These are phyloP conservation scores for Aphrocallistes beatrix DNA, from an alignment of 37 sponge, comb jelly and placozoan genomes.

Conservation along the genomic window DNA sequence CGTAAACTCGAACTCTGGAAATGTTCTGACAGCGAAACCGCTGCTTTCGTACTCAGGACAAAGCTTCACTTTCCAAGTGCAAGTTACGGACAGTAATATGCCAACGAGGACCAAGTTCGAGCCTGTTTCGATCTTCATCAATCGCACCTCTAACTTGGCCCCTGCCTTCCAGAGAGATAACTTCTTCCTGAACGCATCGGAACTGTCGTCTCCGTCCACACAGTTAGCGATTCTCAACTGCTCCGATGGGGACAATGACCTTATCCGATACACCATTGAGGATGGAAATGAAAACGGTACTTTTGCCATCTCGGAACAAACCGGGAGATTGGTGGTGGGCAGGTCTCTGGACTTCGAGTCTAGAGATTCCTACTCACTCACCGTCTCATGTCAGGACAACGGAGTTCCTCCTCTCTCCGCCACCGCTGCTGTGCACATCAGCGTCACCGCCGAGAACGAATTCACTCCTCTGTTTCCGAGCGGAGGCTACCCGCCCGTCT, in stretches of 20 bases:
- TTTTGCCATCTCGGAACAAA: not conserved
- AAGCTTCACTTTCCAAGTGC: not conserved
- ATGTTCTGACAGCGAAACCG: not conserved
- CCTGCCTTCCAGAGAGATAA: conserved; percentile 10
- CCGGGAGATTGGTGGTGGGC: not conserved
- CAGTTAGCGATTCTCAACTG: not conserved
- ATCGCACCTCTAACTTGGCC: not conserved
- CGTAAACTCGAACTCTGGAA: not conserved
- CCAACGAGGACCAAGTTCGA: not conserved
- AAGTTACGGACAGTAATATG: not conserved
- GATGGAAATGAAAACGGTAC: not conserved
- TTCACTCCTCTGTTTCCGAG: not conserved
- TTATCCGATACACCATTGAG: not conserved
- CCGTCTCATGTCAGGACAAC: not conserved
- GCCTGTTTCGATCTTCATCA: not conserved
- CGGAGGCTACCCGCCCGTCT: not conserved
- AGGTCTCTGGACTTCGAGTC: not conserved
- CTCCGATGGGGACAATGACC: not conserved
- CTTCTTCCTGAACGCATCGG: conserved; percentile 14
- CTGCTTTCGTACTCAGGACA: not conserved
- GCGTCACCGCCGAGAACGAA: not conserved
- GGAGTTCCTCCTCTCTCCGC: not conserved
- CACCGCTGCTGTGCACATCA: not conserved
- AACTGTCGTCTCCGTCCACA: not conserved
- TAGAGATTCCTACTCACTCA: not conserved